A percentile compares a stretch with the other conserved stretches of the same genome.
These are phyloP conservation scores for Telmatherina bonti DNA, from an alignment of 2,797 vertebrate genomes.

Conservation along the genomic window DNA sequence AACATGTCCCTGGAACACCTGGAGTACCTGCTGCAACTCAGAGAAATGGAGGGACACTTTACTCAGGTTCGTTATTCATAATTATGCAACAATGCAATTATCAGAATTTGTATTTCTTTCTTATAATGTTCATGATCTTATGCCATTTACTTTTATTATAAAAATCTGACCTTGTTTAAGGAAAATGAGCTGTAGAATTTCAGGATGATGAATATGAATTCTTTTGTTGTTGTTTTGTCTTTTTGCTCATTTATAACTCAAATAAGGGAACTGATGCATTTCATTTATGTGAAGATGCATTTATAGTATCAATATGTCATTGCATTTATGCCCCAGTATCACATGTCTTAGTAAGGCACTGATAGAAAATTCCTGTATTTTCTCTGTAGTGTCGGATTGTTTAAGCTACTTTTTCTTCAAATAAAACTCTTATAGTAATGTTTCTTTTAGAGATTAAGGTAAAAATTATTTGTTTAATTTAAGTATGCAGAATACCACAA, in stretches of 20 bases:
- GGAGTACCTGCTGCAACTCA: constrained; percentile 85
- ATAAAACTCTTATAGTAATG: too few species aligned
- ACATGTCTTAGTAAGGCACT: constrained; percentile 1
- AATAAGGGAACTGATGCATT: background rate
- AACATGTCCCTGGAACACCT: constrained; percentile 89
- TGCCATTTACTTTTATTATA: too few species aligned
- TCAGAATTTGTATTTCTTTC: background rate
- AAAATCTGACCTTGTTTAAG: background rate
- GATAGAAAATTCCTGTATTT: background rate
- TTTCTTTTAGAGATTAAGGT: too few species aligned
- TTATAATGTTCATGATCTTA: background rate
- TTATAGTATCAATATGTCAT: background rate
- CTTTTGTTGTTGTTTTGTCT: background rate
- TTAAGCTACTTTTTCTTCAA: background rate
- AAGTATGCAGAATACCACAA: background rate
- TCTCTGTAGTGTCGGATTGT: background rate
- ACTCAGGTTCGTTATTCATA: constrained; percentile 79
- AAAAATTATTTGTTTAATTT: too few species aligned
- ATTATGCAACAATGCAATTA: background rate
- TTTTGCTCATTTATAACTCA: background rate
- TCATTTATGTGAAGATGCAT: background rate
- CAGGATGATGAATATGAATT: background rate
- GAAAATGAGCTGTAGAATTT: constrained; percentile 2
- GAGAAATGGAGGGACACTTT: constrained; percentile 85
- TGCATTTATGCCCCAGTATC: background rate